Evolutionary conservation across 1,140 invertebrate genomes (phyloP), one percentile per base, ranked within the genome.

Genomic region (Lordiphosa collinella): DNA sequence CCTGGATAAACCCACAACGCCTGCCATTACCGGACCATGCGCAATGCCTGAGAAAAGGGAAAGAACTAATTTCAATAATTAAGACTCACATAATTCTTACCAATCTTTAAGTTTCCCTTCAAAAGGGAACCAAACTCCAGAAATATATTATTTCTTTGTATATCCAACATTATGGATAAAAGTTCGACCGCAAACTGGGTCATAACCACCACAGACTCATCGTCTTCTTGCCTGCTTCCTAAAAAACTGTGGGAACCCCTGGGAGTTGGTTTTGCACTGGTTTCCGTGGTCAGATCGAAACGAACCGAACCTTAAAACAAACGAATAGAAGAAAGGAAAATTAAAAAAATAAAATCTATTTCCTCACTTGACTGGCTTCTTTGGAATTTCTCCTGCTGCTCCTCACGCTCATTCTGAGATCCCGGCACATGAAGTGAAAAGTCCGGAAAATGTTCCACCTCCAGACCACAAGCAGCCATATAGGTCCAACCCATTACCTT

Each of bases 401-500:
- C n/a, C 8, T 10, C 1, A 43, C 37, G 3, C 7, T 10, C n/a
- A 10, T 2, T 12, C 13, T 18, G 8, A 1, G 10, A 18, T 11
- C 3, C 9, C 2, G 58, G 53, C 8, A 48, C 22, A 6, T 48
- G 6, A 3, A 56, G 12, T 0, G 60, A 38, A 10, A 31, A 51
- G 29, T 65, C 62, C 0, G 62, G 35, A 8, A 40, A 35, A 9
- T 60, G 40, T 0, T 71, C 58, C 22, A 9, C 32, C 2, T 95
- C 92, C 5, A 98, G 89, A 2, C 96, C 96, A 87, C 95, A 96
- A 0, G 96, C 96, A n/a, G 95, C 96, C 96, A 98, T 97, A 72
- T 97, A 98, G 0, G 96, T 97, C 90, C 94, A 95, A 29, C 96
- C 93, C 36, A 95, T 95, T 29, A 97, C 93, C 91, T 98, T 98